Evolutionary conservation across 53 echinoderm and acorn worm species (phyloP), one percentile per base, ranked within the genome.

Genomic region (Zoroaster sp.): DNA sequence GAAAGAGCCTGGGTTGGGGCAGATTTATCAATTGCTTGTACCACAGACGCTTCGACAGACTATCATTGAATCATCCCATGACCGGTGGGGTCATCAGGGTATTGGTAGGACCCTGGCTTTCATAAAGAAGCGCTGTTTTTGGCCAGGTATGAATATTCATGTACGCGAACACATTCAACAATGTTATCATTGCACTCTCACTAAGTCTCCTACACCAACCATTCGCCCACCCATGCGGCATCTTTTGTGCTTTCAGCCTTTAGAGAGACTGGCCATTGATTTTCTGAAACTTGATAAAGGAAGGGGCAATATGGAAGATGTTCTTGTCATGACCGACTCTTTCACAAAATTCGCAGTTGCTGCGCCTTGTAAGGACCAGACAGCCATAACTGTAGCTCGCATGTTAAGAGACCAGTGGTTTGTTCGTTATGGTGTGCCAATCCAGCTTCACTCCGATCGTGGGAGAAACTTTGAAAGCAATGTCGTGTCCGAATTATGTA

Each of bases 261-360:
- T 91, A 15, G 94, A 94, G 25, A 66, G 92, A 15, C 51, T 94
- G 2, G 91, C 94, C 20, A 86, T 92, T 23, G 94, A 94, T 32
- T 91, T 91, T 68, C 75, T 92, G 1, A 69, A 92, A 2, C 72
- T 94, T 14, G 91, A 94, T n/a, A 39, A 9, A 3, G 77, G 88
- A 0, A 37, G 42, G 23, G 77, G 78, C 42, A 78, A 87, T 40
- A 54, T 77, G 5, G 92, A 94, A n/a, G 92, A 94, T 79, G 94
- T 94, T 0, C 66, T 94, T 5, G 81, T 94, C 18, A 25, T 94
- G 45, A 92, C 92, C 0, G 94, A 96, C 40, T 81, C 90, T 5
- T 93, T 93, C 66, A 96, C 92, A 0, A 96, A 90, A 43, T 93
- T 83, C 40, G 92, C 96, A 1, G 89, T 92, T 21, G 93, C 93